Evolutionary conservation across 92 coral and sea anemone genomes (phyloP).

Genomic region (Chrysogorgia sp.): DNA sequence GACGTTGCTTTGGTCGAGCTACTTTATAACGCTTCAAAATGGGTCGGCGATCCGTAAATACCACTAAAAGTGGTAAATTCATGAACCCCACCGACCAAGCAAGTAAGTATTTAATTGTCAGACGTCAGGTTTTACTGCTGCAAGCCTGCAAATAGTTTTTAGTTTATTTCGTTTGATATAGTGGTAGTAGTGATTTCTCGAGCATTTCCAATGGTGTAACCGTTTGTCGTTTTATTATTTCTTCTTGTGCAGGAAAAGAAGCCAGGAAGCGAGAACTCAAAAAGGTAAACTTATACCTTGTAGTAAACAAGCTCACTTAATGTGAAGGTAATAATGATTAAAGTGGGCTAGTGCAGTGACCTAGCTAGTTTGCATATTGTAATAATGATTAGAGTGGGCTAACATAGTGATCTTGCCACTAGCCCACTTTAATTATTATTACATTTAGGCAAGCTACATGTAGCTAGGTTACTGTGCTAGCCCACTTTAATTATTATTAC

Average conservation of each 20-base stretch:
- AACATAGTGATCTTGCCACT: too few species aligned
- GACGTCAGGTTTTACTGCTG: background rate
- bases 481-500: too few species aligned
- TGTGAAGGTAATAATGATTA: too few species aligned
- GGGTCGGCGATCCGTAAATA: conserved; percentile 95
- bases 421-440: too few species aligned
- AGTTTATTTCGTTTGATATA: background rate
- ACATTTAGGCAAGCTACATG: too few species aligned
- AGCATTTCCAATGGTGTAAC: background rate
- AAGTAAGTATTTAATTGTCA: conserved; percentile 60
- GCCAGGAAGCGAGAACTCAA: conserved; percentile 92
- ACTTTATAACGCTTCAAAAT: conserved; percentile 46
- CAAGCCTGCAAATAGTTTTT: background rate
- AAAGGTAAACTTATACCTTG: conserved; percentile 65
- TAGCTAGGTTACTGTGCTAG: too few species aligned
- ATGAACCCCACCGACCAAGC: conserved; percentile 99
- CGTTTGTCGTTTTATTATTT: background rate
- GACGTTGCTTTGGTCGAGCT: background rate
- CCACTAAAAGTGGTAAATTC: conserved; percentile 99
- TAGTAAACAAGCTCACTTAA: background rate
- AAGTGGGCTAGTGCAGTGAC: too few species aligned
- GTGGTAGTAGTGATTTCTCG: too few species aligned
- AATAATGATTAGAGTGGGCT: too few species aligned
- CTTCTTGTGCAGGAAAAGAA: conserved; percentile 85
- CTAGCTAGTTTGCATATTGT: too few species aligned